Evolutionary conservation across 2,113 vertebrate species (phyloP).

Genomic region (Xiphorhynchus elegans): DNA sequence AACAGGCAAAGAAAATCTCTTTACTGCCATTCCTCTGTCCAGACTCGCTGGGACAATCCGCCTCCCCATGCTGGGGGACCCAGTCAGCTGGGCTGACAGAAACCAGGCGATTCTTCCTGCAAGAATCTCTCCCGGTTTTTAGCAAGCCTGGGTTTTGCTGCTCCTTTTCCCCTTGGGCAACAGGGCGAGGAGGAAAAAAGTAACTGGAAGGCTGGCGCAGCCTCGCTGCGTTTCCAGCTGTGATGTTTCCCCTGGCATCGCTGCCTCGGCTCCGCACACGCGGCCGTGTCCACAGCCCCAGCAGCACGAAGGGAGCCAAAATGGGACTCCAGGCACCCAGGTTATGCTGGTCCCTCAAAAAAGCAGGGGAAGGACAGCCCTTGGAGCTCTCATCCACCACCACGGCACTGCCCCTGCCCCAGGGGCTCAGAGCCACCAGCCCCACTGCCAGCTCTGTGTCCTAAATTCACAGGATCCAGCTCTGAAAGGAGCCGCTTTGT

Average conservation of each 20-base stretch:
- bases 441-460: not conserved
- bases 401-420: fast-evolving
- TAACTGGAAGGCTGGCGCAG: not conserved
- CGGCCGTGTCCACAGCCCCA: not conserved
- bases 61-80: not conserved
- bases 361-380: not conserved
- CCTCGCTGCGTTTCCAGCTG: not conserved
- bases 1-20: not conserved
- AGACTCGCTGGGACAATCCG: not conserved
- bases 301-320: not conserved
- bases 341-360: not conserved
- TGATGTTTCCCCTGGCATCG: constrained; percentile 7
- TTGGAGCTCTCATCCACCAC: not conserved
- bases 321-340: not conserved
- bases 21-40: not conserved
- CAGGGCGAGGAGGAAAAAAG: constrained; percentile 17
- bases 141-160: not conserved
- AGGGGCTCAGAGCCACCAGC: not conserved
- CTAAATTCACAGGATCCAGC: not conserved
- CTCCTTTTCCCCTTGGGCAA: not conserved
- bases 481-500: constrained; percentile 43
- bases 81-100: not conserved
- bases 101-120: not conserved
- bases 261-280: not conserved
- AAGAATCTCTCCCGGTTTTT: not conserved